Conservation (phyloP, 2,888 invertebrate genomes). For the Saturnia japonica region DNA sequence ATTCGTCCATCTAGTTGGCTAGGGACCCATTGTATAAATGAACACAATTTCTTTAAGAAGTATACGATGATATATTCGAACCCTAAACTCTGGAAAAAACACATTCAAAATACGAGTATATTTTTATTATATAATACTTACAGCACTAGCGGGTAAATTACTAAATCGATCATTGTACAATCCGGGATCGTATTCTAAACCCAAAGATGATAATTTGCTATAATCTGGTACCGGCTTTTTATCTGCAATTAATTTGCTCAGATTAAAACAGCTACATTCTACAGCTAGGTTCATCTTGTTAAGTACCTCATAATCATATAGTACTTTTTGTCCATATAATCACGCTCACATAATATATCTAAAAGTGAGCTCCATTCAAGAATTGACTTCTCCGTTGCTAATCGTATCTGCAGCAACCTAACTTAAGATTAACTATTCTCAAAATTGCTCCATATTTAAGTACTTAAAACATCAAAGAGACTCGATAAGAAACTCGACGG, state of each 20-base stretch:
- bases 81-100: not conserved
- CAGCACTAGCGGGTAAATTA: constrained; percentile 51
- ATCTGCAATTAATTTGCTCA: constrained; percentile 48
- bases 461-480: not conserved
- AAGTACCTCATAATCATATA: not conserved
- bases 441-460: not conserved
- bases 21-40: too few relatives aligned
- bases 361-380: not conserved
- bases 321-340: too few relatives aligned
- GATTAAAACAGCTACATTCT: not conserved
- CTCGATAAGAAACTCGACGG: not conserved
- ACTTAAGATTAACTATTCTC: not conserved
- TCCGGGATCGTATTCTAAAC: constrained; percentile 46
- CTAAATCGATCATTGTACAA: constrained; percentile 50
- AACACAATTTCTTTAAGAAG: not conserved
- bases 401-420: too few relatives aligned
- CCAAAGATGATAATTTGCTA: constrained; percentile 46
- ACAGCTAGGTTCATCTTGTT: not conserved
- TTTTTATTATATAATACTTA: constrained; percentile 42
- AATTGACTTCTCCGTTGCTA: not conserved
- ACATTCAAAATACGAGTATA: not conserved
- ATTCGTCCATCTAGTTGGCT: too few relatives aligned
- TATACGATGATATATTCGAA: not conserved
- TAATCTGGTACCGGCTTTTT: constrained; percentile 61
- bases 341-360: too few relatives aligned